Conservation (phyloP, 2,797 vertebrate species). For the Tragelaphus eurycerus region DNA sequence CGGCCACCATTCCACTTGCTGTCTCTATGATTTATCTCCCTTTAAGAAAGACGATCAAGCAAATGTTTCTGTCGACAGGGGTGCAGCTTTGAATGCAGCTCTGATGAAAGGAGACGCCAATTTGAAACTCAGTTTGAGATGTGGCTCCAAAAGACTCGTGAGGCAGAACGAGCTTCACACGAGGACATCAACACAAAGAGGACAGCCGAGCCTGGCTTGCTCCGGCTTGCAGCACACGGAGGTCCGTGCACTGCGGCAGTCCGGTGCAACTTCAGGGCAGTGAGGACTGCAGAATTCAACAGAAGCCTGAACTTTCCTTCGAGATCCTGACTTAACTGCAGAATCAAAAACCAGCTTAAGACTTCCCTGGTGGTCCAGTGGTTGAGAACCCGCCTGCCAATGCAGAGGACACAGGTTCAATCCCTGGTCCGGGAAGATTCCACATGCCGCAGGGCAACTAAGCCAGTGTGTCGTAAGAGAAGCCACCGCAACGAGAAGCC, state of each 20-base stretch:
- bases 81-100: not conserved
- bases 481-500: not conserved
- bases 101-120: not conserved
- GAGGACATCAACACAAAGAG: not conserved
- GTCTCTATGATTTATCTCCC: not conserved
- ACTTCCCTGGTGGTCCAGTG: not conserved
- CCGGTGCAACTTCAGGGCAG: fast-evolving
- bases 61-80: not conserved
- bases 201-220: not conserved
- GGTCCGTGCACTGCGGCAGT: not conserved
- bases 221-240: not conserved
- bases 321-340: not conserved
- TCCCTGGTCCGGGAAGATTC: not conserved
- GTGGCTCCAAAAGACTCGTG: not conserved
- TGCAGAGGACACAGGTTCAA: not conserved
- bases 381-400: not conserved
- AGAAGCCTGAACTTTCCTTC: not conserved
- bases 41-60: not conserved
- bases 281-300: fast-evolving
- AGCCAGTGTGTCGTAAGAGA: not conserved
- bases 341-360: not conserved
- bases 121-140: not conserved
- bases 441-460: not conserved
- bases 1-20: not conserved
- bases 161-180: not conserved